Percentiles rank a stretch among this genome's conserved stretches.
phyloP scores from a whole-genome alignment of 2,113 vertebrate genomes.

The Phaethon lepturus region DNA sequence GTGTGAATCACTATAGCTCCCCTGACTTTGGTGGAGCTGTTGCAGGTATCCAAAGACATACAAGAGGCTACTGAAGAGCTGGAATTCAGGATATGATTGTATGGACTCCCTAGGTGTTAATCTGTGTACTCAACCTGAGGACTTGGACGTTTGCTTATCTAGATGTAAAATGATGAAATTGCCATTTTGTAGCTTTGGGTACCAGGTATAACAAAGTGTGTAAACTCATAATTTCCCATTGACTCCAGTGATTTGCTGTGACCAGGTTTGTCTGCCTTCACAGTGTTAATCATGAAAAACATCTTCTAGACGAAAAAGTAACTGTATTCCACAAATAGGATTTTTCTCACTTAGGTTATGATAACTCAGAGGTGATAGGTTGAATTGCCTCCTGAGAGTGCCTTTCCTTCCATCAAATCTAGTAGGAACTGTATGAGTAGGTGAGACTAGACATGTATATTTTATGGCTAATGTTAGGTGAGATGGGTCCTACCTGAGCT shows the following conservation, averaged over 20 bases:
- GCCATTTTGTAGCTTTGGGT: not conserved
- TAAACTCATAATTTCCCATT: not conserved
- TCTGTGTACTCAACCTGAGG: not conserved
- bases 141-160: not conserved
- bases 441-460: not conserved
- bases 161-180: not conserved
- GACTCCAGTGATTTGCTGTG: not conserved
- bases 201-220: not conserved
- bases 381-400: not conserved
- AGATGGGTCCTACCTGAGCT: not conserved
- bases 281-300: not conserved
- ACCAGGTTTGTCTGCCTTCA: not conserved
- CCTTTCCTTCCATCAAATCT: not conserved
- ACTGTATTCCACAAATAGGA: not conserved
- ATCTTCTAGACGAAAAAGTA: not conserved
- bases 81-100: not conserved
- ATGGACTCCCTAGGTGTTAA: not conserved
- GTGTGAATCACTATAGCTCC: not conserved
- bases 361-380: not conserved
- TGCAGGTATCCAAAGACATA: not conserved
- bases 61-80: not conserved
- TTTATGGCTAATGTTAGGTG: not conserved
- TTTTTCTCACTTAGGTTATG: not conserved
- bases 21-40: not conserved
- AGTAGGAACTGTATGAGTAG: not conserved